These are phyloP conservation scores for Heterodera carotae DNA, from an alignment of 1,140 invertebrate species.

Conservation along the genomic window DNA sequence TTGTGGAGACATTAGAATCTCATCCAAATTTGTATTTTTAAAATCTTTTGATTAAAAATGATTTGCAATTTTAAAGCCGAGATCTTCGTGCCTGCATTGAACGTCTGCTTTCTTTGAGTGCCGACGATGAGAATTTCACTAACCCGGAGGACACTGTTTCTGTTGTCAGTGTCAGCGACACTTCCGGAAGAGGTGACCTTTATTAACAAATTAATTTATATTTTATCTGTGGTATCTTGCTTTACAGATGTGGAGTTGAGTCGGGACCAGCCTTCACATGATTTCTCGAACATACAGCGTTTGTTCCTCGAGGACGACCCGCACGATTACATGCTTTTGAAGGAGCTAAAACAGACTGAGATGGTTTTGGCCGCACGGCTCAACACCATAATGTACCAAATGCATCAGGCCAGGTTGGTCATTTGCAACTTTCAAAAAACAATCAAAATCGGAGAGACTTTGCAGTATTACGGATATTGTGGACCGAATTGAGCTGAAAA, in stretches of 20 bases:
- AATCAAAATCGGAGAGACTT: conserved; percentile 10
- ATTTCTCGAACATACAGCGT: conserved; percentile 16
- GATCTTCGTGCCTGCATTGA: conserved; percentile 44
- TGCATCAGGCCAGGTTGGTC: conserved; percentile 39
- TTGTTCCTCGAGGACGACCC: conserved; percentile 37
- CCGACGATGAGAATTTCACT: conserved; percentile 36
- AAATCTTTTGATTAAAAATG: not conserved
- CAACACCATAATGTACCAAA: conserved; percentile 41
- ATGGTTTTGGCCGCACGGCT: conserved; percentile 36
- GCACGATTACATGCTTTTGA: conserved; percentile 43
- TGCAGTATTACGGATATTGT: conserved; percentile 38
- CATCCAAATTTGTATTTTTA: conserved; percentile 35
- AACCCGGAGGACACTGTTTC: conserved; percentile 37
- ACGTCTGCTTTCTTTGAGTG: conserved; percentile 36
- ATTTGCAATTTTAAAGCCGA: conserved; percentile 21
- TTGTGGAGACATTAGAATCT: conserved; percentile 41
- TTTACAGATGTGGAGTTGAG: conserved; percentile 35
- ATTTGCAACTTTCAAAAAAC: too few species aligned
- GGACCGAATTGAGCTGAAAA: conserved; percentile 32
- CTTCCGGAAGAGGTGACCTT: conserved; percentile 21
- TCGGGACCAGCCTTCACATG: conserved; percentile 27
- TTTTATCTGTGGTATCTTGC: not conserved
- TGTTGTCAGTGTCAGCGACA: conserved; percentile 40
- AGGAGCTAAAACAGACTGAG: conserved; percentile 40
- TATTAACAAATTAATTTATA: not conserved